Conservation (phyloP, 2,797 vertebrate species). For the Siniperca obscura region DNA sequence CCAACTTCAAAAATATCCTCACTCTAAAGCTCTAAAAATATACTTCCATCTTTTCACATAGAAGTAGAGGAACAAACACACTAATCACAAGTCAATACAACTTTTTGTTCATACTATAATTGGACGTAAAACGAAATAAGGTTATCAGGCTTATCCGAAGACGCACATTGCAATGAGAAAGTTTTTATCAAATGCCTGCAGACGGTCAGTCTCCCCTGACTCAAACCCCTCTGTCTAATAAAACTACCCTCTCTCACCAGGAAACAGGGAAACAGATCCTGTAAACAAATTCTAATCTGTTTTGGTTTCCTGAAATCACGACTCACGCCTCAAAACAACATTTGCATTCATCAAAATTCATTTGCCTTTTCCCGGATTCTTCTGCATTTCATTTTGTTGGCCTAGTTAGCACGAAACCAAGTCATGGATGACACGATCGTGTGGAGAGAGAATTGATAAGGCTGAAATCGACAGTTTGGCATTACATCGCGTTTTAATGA, state of each 20-base stretch:
- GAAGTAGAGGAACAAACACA: background rate
- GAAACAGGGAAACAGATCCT: slow-evolving; percentile 32
- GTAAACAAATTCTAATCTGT: slow-evolving; percentile 59
- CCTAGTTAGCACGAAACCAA: slow-evolving; percentile 33
- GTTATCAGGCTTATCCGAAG: slow-evolving; percentile 34
- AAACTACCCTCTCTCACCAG: slow-evolving; percentile 7
- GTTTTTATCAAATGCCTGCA: slow-evolving; percentile 45
- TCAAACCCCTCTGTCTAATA: slow-evolving; percentile 27
- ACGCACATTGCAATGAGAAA: slow-evolving; percentile 16
- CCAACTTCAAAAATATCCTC: background rate
- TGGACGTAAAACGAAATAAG: background rate
- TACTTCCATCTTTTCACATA: background rate
- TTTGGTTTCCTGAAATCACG: slow-evolving; percentile 47
- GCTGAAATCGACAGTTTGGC: accelerated
- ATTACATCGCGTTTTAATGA: too few species aligned
- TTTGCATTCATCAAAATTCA: slow-evolving; percentile 68
- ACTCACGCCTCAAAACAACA: slow-evolving; percentile 53
- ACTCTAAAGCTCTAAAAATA: background rate
- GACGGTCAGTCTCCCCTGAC: slow-evolving; percentile 9
- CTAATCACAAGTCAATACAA: background rate
- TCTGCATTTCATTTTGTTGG: slow-evolving; percentile 38
- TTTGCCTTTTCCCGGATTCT: slow-evolving; percentile 24
- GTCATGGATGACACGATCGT: background rate
- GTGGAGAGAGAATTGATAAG: background rate
- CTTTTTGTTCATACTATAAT: slow-evolving; percentile 1